phyloP scores from a whole-genome alignment of 2,888 invertebrate species.

The Piscicola geometra region DNA sequence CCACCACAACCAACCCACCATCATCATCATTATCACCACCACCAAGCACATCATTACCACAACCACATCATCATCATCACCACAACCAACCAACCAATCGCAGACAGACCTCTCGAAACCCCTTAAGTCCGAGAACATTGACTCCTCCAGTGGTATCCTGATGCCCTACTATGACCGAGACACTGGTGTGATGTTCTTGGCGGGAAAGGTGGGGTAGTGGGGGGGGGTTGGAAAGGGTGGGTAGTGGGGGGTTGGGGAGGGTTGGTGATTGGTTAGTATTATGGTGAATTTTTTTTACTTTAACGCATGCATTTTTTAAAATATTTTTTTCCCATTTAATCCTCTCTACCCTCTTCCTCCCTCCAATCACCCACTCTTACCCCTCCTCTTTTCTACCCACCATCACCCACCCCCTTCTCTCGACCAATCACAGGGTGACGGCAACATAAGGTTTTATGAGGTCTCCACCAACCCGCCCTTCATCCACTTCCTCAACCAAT shows the following conservation, averaged over 20 bases:
- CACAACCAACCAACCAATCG: conserved; percentile 27
- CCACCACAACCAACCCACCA: not conserved
- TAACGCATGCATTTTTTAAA: no score
- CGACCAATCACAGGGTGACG: conserved; percentile 69
- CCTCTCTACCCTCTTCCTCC: not conserved
- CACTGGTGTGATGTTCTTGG: conserved; percentile 86
- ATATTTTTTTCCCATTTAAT: no score
- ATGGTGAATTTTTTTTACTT: no score
- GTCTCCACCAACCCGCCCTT: conserved; percentile 88
- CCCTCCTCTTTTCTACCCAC: not conserved
- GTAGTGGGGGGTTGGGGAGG: no score
- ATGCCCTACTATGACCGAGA: conserved; percentile 96
- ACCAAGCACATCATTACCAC: not conserved
- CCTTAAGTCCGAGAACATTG: conserved; percentile 52
- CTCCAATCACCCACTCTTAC: not conserved
- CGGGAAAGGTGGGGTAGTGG: conserved; percentile 69
- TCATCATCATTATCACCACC: not conserved
- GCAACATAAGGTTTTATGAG: conserved; percentile 89
- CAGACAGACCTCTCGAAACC: conserved; percentile 54
- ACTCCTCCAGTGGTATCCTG: conserved; percentile 84
- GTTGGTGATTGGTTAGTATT: not conserved
- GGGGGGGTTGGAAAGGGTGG: not conserved
- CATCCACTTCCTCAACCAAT: conserved; percentile 93
- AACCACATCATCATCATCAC: not conserved
- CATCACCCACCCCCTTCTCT: not conserved